These are phyloP conservation scores for Dynastes maya DNA, from an alignment of 2,888 invertebrate genomes.

Conservation along the genomic window DNA sequence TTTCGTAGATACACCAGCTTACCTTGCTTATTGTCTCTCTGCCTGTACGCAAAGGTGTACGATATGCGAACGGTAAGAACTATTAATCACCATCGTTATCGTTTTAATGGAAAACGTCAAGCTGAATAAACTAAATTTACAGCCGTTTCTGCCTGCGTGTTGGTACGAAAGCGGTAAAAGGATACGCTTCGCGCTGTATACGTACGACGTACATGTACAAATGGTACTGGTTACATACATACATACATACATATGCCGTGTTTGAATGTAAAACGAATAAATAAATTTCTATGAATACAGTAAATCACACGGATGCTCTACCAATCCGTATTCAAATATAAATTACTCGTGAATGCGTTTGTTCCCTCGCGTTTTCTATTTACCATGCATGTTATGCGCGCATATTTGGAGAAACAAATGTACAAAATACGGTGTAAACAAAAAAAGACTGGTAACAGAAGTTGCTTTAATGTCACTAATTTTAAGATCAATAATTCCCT, in stretches of 20 bases:
- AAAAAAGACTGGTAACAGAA: too few relatives aligned
- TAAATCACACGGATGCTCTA: conserved; percentile 34
- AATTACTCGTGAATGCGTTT: conserved; percentile 1
- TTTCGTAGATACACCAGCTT: not conserved
- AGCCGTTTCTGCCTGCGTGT: conserved; percentile 12
- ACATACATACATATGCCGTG: not conserved
- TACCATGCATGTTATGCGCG: not conserved
- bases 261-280: conserved; percentile 19
- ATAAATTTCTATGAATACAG: conserved; percentile 35
- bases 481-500: too few relatives aligned
- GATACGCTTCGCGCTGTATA: not conserved
- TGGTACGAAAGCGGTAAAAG: not conserved
- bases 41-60: not conserved
- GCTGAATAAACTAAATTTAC: conserved; percentile 37
- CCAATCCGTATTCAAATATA: conserved; percentile 10
- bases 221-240: not conserved
- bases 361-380: conserved; percentile 12
- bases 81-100: conserved; percentile 46
- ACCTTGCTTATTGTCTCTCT: not conserved
- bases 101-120: conserved; percentile 45
- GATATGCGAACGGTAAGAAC: conserved; percentile 29
- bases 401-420: not conserved
- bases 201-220: not conserved
- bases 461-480: too few relatives aligned
- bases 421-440: too few relatives aligned